Percentiles rank a stretch among this genome's conserved stretches.
phyloP scores from a whole-genome alignment of 2,113 vertebrate species.

The Chloropsis cyanopogon region DNA sequence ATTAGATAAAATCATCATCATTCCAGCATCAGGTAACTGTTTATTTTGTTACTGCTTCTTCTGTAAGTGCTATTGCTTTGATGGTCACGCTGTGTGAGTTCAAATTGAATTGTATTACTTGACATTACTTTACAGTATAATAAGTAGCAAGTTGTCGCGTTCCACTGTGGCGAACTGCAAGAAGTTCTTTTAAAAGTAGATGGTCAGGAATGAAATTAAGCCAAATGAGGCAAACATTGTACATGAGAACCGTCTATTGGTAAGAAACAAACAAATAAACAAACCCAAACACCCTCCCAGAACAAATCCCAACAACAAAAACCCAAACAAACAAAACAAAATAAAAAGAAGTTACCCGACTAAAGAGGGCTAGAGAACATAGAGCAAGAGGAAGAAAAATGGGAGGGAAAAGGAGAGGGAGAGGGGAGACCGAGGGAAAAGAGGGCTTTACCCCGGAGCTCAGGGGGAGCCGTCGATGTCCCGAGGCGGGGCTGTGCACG shows the following conservation, averaged over 20 bases:
- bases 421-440: not conserved
- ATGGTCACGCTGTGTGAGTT: not conserved
- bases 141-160: rapidly evolving
- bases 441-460: too few relatives aligned
- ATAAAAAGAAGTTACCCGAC: not conserved
- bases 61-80: not conserved
- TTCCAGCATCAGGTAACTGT: not conserved
- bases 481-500: not conserved
- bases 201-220: not conserved
- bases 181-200: not conserved
- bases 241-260: not conserved
- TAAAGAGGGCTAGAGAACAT: not conserved
- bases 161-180: rapidly evolving
- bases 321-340: not conserved
- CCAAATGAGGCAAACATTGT: not conserved
- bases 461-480: too few relatives aligned
- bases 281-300: not conserved
- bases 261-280: not conserved
- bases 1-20: not conserved
- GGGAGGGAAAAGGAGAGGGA: not conserved
- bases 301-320: not conserved
- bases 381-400: not conserved
- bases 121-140: not conserved
- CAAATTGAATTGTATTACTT: not conserved
- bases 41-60: not conserved